phyloP scores from a whole-genome alignment of 2,888 invertebrate species.

The Dicranocentrus wangi region DNA sequence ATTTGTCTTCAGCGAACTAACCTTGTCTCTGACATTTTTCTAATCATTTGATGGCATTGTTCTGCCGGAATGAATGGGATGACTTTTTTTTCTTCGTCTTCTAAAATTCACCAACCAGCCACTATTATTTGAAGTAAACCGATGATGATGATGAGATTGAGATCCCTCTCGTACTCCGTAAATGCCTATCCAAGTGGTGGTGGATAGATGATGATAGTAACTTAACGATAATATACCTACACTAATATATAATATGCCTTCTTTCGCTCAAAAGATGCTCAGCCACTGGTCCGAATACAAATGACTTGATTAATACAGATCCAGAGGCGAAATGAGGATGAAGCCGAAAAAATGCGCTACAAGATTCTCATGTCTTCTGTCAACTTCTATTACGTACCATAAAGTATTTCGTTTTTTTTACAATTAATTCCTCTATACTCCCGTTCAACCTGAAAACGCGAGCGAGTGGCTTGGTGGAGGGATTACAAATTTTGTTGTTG shows the following conservation, averaged over 20 bases:
- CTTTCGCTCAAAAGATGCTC: conserved; percentile 20
- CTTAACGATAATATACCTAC: not conserved
- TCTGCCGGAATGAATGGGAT: conserved; percentile 36
- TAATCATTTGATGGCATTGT: conserved; percentile 18
- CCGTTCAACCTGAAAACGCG: too few relatives aligned
- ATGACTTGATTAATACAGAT: conserved; percentile 58
- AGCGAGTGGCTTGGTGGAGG: too few relatives aligned
- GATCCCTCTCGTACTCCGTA: too few relatives aligned
- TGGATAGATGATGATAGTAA: conserved; percentile 24
- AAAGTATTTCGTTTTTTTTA: conserved; percentile 40
- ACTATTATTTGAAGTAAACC: conserved; percentile 52
- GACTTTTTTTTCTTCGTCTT: too few relatives aligned
- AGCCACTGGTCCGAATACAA: conserved; percentile 59
- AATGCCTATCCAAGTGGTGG: not conserved
- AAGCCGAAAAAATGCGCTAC: not conserved
- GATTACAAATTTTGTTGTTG: too few relatives aligned
- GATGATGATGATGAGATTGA: conserved; percentile 43
- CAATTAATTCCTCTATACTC: too few relatives aligned
- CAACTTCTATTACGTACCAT: conserved; percentile 15
- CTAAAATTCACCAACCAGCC: too few relatives aligned
- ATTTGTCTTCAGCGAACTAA: conserved; percentile 8
- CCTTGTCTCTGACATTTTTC: conserved; percentile 4
- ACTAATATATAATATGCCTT: not conserved
- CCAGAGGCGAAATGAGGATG: conserved; percentile 41
- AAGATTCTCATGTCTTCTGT: conserved; percentile 20